phyloP scores from a whole-genome alignment of 2,113 vertebrate genomes.

The Cryptomyrus ogoouensis region DNA sequence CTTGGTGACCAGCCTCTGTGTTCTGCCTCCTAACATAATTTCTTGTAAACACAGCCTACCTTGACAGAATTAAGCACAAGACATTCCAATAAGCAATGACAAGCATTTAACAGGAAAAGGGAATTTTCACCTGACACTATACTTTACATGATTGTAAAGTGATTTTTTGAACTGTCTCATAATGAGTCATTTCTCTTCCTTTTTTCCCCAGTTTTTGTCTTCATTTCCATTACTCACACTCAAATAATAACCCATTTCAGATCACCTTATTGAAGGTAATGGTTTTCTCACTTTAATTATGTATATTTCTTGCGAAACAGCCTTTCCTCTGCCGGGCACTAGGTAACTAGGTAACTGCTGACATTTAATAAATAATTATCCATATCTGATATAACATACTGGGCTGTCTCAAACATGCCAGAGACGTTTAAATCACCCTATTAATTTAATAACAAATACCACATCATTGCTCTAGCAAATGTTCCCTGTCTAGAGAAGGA shows the following conservation, averaged over 20 bases:
- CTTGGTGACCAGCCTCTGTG: background rate
- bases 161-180: background rate
- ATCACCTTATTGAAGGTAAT: background rate
- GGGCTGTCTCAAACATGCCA: background rate
- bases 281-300: background rate
- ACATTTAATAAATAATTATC: conserved; percentile 9
- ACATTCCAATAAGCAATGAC: background rate
- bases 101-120: background rate
- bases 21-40: background rate
- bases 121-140: background rate
- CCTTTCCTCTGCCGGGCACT: background rate
- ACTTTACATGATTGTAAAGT: background rate
- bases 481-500: background rate
- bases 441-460: background rate
- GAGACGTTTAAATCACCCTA: background rate
- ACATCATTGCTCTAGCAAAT: background rate
- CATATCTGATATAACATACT: background rate
- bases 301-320: background rate
- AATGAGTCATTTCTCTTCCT: background rate
- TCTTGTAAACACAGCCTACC: background rate
- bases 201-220: background rate
- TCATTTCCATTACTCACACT: background rate
- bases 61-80: background rate
- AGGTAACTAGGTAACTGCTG: background rate
- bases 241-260: background rate